Base-by-base conservation (phyloP, 1,140 invertebrate genomes). In the Harpegnathos saltator region DNA sequence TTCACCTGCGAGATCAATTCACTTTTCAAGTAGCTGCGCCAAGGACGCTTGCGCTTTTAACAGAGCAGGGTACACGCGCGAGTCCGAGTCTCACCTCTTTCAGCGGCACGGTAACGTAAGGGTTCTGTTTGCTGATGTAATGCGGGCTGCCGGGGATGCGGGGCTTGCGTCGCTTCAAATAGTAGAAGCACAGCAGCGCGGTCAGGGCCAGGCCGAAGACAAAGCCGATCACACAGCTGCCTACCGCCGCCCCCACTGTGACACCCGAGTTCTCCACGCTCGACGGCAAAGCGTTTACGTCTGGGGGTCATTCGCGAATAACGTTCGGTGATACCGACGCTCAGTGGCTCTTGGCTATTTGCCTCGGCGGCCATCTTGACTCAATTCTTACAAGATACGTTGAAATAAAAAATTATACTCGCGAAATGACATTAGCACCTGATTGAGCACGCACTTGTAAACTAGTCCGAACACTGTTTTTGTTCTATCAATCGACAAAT, bases 41-140 rank as follows among this genome's bases (percentile, higher is more conserved):
- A 29, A 63, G 26, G 3, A 80, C n/a, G 1, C 3, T 19, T 0
- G n/a, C 2, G n/a, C n/a, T n/a, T n/a, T n/a, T 14, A 22, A 1
- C 22, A 48, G n/a, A n/a, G n/a, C n/a, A n/a, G n/a, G 3, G 3
- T 33, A 7, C 7, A 17, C 14, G 19, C 9, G 24, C 9, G n/a
- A n/a, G 3, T 48, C 19, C 24, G 17, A 54, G 19, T 44, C 54
- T 95, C 83, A 96, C 96, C 92, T 97, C 96, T 90, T 97, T 97
- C 68, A 97, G 93, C 0, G 96, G 97, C 44, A 98, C 96, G n/a
- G 97, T 96, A 58, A 97, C 97, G 90, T 98, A 98, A 80, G 97
- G 96, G 92, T 98, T 98, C 88, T 97, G 97, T 89, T 97, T 97
- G 19, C 96, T 96, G 69, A 97, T 97, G 88, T 98, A 98, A 91